Conservation (phyloP, 2,888 invertebrate species). For the Ophion slaviceki region DNA sequence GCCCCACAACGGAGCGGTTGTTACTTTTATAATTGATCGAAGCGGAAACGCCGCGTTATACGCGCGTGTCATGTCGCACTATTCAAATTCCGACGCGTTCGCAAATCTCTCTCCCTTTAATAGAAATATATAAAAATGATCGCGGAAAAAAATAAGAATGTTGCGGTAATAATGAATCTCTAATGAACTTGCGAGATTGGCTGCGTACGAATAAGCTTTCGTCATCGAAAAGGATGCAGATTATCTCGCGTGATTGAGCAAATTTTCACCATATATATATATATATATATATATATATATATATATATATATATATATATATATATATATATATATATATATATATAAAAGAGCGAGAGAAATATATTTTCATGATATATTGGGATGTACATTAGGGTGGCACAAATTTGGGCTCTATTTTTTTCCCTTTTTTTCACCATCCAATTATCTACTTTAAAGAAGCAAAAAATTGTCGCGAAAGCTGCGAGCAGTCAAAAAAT, state of each 20-base stretch:
- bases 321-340: neutral
- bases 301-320: too few relatives aligned
- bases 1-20: constrained; percentile 21
- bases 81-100: constrained; percentile 48
- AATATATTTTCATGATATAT: too few relatives aligned
- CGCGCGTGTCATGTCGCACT: constrained; percentile 10
- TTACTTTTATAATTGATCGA: constrained; percentile 49
- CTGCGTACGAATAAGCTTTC: constrained; percentile 34
- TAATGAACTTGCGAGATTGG: constrained; percentile 26
- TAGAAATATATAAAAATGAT: constrained; percentile 6
- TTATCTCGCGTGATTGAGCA: constrained; percentile 54
- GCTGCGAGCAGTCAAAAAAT: too few relatives aligned
- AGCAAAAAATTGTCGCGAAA: too few relatives aligned
- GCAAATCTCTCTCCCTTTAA: neutral
- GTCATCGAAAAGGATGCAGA: constrained; percentile 37
- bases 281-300: neutral
- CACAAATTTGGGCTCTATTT: too few relatives aligned
- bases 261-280: constrained; percentile 2
- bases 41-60: constrained; percentile 4
- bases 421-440: too few relatives aligned
- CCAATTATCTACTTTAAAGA: too few relatives aligned
- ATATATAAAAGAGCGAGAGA: neutral
- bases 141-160: constrained; percentile 18
- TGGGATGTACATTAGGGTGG: too few relatives aligned
- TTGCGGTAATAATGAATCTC: constrained; percentile 38